phyloP scores from a whole-genome alignment of 2,888 invertebrate genomes.

The Mayetiola destructor region DNA sequence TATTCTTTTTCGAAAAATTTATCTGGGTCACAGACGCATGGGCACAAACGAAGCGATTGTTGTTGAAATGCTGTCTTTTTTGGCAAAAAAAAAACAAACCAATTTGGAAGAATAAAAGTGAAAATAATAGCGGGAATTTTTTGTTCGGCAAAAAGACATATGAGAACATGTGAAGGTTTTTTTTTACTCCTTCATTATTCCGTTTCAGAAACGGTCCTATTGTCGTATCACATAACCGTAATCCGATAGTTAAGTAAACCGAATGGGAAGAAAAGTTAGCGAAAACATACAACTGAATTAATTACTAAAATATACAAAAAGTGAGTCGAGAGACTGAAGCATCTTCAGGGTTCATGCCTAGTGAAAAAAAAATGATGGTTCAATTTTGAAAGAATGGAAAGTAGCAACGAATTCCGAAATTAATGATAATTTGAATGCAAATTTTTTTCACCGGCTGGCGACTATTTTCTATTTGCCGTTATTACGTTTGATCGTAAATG shows the following conservation, averaged over 20 bases:
- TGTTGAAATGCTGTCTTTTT: background rate
- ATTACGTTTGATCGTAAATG: too few species aligned
- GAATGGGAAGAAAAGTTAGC: background rate
- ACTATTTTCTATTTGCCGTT: too few species aligned
- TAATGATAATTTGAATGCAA: too few species aligned
- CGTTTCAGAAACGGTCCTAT: background rate
- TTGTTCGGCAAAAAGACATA: background rate
- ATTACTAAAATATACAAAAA: too few species aligned
- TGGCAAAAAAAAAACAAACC: too few species aligned
- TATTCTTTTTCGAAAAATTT: background rate
- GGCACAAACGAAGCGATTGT: slow-evolving; percentile 1
- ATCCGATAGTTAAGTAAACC: background rate
- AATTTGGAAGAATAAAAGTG: slow-evolving; percentile 4
- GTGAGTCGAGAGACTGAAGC: too few species aligned
- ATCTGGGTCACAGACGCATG: slow-evolving; percentile 1
- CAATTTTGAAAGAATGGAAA: too few species aligned
- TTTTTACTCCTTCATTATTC: background rate
- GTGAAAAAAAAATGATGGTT: too few species aligned
- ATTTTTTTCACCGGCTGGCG: too few species aligned
- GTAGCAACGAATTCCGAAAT: too few species aligned
- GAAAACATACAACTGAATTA: background rate
- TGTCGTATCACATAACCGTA: background rate
- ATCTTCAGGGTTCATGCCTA: too few species aligned
- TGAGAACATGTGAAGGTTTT: background rate
- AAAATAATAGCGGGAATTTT: slow-evolving; percentile 11